These are phyloP conservation scores for Spheniscus mendiculus DNA, from an alignment of 2,113 vertebrate genomes.

Conservation along the genomic window DNA sequence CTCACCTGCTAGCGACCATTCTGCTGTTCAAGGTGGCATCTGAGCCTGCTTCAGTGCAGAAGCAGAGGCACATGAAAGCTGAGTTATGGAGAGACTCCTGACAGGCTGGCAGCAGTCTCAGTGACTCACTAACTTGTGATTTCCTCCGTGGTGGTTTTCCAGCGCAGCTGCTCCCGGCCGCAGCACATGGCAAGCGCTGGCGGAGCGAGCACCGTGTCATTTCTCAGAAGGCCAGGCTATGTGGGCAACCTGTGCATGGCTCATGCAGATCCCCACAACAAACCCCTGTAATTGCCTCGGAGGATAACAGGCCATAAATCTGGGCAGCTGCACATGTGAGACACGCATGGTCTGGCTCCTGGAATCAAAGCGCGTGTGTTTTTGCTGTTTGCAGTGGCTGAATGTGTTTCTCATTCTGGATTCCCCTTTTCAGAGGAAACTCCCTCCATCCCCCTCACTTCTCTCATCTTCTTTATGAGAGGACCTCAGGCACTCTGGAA, in stretches of 20 bases:
- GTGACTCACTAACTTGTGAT: conserved; percentile 77
- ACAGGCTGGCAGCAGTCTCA: conserved; percentile 43
- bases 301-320: conserved; percentile 52
- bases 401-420: conserved; percentile 60
- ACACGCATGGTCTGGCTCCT: conserved; percentile 45
- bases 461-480: neutral
- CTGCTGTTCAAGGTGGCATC: conserved; percentile 16
- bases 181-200: conserved; percentile 8
- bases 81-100: conserved; percentile 50
- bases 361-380: conserved; percentile 50
- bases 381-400: conserved; percentile 29
- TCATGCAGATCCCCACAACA: conserved; percentile 31
- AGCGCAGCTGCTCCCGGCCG: conserved; percentile 30
- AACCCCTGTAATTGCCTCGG: conserved; percentile 32
- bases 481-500: conserved; percentile 25
- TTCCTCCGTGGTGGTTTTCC: conserved; percentile 63
- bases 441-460: conserved; percentile 34
- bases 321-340: conserved; percentile 32
- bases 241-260: conserved; percentile 48
- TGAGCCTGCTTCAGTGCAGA: neutral
- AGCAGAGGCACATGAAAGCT: conserved; percentile 54
- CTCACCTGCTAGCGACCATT: neutral
- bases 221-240: neutral
- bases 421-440: conserved; percentile 42
- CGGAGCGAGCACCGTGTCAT: neutral